A percentile compares a stretch with the other conserved stretches of the same genome.
Evolutionary conservation across 2,113 vertebrate species (phyloP).

Genomic region (Numenius arquata): DNA sequence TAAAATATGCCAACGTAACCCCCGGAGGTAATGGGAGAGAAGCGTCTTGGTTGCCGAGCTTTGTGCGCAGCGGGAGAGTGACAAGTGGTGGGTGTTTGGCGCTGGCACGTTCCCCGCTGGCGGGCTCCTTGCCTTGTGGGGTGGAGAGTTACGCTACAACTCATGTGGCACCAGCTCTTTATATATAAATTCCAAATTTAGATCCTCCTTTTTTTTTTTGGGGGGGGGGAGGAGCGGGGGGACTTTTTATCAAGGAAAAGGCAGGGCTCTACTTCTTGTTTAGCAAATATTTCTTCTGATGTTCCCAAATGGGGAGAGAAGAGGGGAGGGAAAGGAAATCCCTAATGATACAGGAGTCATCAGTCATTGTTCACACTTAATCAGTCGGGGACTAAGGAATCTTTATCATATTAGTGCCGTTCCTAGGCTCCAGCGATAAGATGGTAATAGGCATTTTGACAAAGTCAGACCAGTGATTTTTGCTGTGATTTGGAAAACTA

Average conservation of each 20-base stretch:
- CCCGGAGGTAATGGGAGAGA: background rate
- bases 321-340: background rate
- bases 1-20: background rate
- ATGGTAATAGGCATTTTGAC: background rate
- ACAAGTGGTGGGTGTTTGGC: slow-evolving; percentile 16
- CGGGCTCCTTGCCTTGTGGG: background rate
- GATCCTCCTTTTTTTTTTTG: background rate
- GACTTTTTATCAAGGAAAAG: background rate
- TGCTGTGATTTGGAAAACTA: background rate
- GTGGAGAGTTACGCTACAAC: background rate
- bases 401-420: background rate
- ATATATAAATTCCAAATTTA: background rate
- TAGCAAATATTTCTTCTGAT: background rate
- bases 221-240: background rate
- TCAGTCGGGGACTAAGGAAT: background rate
- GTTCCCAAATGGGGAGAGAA: background rate
- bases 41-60: background rate
- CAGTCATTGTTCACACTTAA: background rate
- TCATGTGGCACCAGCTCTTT: background rate
- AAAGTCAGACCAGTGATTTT: background rate
- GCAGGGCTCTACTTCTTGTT: background rate
- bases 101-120: slow-evolving; percentile 48
- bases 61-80: background rate
- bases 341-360: background rate
- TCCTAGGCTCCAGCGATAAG: background rate